These are phyloP conservation scores for Bos indicus DNA, from an alignment of 2,113 vertebrate species.

Conservation along the genomic window DNA sequence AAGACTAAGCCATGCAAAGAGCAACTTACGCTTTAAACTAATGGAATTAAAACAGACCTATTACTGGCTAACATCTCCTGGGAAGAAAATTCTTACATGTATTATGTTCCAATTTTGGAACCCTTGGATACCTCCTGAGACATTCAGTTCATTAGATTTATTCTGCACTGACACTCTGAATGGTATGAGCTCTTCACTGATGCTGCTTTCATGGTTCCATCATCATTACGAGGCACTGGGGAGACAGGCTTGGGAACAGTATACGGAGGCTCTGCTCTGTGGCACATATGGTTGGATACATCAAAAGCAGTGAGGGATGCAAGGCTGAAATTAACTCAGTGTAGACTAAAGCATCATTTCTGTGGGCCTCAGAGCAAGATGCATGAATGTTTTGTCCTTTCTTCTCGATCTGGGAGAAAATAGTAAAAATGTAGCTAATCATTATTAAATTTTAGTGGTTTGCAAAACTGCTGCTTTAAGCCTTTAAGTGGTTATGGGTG, in stretches of 20 bases:
- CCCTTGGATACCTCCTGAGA: conserved; percentile 24
- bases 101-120: conserved; percentile 37
- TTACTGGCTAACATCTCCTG: not conserved
- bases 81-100: conserved; percentile 16
- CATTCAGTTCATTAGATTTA: conserved; percentile 30
- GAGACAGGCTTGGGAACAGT: conserved; percentile 35
- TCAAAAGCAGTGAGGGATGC: conserved; percentile 60
- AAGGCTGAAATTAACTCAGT: conserved; percentile 41
- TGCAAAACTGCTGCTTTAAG: not conserved
- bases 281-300: conserved; percentile 36
- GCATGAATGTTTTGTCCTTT: not conserved
- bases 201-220: not conserved
- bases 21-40: not conserved
- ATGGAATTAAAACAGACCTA: not conserved
- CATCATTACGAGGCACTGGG: conserved; percentile 51
- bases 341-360: conserved; percentile 5
- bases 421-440: not conserved
- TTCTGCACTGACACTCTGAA: conserved; percentile 24
- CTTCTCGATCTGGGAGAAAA: not conserved
- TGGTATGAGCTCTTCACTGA: not conserved
- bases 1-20: not conserved
- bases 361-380: not conserved
- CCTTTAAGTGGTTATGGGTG: not conserved
- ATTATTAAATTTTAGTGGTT: not conserved
- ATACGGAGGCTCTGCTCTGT: not conserved